These are phyloP conservation scores for Oxystoma pomonae DNA, from an alignment of 2,888 invertebrate genomes.

Conservation along the genomic window DNA sequence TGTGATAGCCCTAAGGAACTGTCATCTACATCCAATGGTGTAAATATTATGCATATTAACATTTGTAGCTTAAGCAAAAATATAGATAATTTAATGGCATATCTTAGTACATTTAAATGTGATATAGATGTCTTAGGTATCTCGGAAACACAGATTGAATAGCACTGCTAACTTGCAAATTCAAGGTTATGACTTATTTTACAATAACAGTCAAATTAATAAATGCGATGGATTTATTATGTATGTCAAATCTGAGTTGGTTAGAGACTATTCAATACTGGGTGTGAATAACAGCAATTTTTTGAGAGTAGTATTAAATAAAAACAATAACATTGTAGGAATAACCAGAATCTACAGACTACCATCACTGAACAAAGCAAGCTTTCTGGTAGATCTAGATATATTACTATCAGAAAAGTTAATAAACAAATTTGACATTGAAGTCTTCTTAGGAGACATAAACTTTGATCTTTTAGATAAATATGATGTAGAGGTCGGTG, in stretches of 20 bases:
- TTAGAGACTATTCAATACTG: neutral
- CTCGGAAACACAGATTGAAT: neutral
- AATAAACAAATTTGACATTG: neutral
- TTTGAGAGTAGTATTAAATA: neutral
- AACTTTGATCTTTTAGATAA: neutral
- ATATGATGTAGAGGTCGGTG: neutral
- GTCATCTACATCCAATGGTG: neutral
- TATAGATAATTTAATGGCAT: neutral
- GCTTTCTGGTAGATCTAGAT: neutral
- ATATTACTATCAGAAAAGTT: neutral
- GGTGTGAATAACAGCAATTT: neutral
- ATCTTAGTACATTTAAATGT: neutral
- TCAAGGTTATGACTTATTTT: neutral
- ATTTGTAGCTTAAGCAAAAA: neutral
- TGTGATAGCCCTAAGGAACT: neutral
- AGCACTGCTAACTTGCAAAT: neutral
- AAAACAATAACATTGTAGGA: neutral
- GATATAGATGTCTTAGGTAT: neutral
- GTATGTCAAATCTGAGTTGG: neutral
- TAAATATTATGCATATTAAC: neutral
- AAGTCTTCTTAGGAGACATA: neutral
- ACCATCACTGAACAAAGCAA: neutral
- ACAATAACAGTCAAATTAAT: neutral
- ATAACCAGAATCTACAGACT: neutral
- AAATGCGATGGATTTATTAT: neutral